Base-by-base conservation (phyloP, 2,113 vertebrate species). In the Tupaia tana region DNA sequence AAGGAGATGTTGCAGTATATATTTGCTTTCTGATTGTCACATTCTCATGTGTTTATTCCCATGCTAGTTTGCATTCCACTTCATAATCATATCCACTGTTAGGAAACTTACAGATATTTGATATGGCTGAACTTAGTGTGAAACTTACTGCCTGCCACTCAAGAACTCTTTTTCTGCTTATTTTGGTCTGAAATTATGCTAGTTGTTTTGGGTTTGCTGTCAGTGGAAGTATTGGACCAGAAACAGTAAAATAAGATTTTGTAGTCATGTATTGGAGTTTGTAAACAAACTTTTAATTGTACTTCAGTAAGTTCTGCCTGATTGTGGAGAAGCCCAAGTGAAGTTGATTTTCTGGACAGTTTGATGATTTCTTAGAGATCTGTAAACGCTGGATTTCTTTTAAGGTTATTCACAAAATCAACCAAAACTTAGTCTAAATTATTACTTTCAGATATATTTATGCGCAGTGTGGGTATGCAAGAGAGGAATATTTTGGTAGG, bases 281-380 rank as follows among this genome's bases (percentile, higher is more conserved):
- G 80, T 70, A 87, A 94, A 94, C 83, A 83, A 92, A 97, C 92
- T 96, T 95, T 82, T n/a, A 54, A 18, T 90, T 93, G 67, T 61
- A 56, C 24, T 82, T 82, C 64, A 88, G 61, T 79, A 69, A 73
- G 52, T 86, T 93, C 16, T 90, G 9, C 56, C n/a, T 27, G 19
- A 52, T 69, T 75, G 63, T 86, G 80, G 84, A 86, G 61, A 81
- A 67, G 81, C 22, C 56, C 29, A 64, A 80, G 31, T 96, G 71
- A 81, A 93, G 19, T 73, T 71, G 63, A 61, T 54, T 89, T 85
- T 96, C 73, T 95, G 67, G 74, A 77, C 83, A 78, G 43, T 86
- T 77, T 31, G 25, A 31, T 86, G n/a, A 59, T 94, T 83, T 88
- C 63, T 95, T 81, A 73, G 88, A 92, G 59, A 70, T 91, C 27